Evolutionary conservation across 2,888 invertebrate genomes (phyloP), one percentile per base, ranked within the genome.

Genomic region (Tuta absoluta): DNA sequence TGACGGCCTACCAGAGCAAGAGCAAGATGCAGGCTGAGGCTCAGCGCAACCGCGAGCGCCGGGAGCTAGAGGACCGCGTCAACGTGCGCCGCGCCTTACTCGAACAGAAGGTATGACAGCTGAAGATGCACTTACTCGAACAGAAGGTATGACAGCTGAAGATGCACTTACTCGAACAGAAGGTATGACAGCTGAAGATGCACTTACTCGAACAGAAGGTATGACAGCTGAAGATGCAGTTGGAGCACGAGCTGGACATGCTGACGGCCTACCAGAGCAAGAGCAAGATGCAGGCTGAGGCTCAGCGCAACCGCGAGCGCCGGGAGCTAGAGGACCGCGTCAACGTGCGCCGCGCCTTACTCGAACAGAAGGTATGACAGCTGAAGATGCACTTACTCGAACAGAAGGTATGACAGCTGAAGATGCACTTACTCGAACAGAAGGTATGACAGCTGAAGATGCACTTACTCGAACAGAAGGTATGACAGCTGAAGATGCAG

Each of bases 241-340:
- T n/a, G 99, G 93, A 98, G 84, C 98, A 98, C 85, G 99, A 99
- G 92, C 87, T 98, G 85, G 98, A 99, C 86, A 96, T 99, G 92
- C 93, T 99, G 84, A 98, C 98, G 86, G 99, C 98, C 69, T 99
- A 99, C 93, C 99, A 99, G 93, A 98, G 97, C 88, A 98, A 99
- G 92, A 99, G 98, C 91, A 97, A 97, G 89, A 98, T 98, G 95
- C 98, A 98, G 89, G 97, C 98, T 21, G 98, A 99, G 87, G 96
- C 97, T 77, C 98, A 99, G 91, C 94, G 99, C 72, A 97, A 98
- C 90, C 93, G 98, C 63, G 99, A 99, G 90, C 94, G 97, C 63
- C 95, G 96, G 72, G 98, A 98, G 84, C 93, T 99, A 21, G 98
- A 99, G 86, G 98, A 99, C 80, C 93, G 98, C 63, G 98, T 99